Percentiles rank a stretch among this genome's conserved stretches.
Evolutionary conservation across 2,888 invertebrate genomes (phyloP).

Genomic region (Idaea dimidiata): DNA sequence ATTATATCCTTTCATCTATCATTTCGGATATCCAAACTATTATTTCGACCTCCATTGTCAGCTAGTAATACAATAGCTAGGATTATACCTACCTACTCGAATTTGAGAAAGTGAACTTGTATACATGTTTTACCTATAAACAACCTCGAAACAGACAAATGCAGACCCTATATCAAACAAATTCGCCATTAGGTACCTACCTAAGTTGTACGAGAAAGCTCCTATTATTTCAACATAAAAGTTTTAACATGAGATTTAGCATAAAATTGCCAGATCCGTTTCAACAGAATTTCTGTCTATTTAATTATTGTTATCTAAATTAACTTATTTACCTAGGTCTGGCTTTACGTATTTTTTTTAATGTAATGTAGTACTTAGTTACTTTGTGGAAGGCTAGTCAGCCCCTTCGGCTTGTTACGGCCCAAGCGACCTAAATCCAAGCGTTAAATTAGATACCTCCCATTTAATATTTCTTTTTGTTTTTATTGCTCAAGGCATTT

Average conservation of each 20-base stretch:
- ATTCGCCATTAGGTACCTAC: neutral
- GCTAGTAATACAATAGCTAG: conserved; percentile 5
- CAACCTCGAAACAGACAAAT: neutral
- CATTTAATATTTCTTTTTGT: too few species aligned
- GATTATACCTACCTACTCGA: neutral
- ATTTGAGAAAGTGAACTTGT: neutral
- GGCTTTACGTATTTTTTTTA: too few species aligned
- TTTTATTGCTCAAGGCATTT: too few species aligned
- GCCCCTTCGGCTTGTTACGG: too few species aligned
- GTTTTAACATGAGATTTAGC: neutral
- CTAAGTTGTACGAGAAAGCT: neutral
- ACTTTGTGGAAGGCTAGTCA: too few species aligned
- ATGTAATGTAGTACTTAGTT: too few species aligned
- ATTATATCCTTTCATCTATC: conserved; percentile 35
- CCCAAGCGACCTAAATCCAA: too few species aligned
- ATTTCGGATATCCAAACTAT: conserved; percentile 28
- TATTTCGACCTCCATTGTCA: conserved; percentile 33
- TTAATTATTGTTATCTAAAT: neutral
- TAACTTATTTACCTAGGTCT: too few species aligned
- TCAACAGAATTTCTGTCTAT: neutral
- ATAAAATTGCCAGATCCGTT: neutral
- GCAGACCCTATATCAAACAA: neutral
- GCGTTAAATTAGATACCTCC: too few species aligned
- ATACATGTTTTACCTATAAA: neutral
- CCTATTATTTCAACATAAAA: neutral